A percentile compares a stretch with the other conserved stretches of the same genome.
Conservation (phyloP, 2,797 vertebrate species). For the Acipenser ruthenus region DNA sequence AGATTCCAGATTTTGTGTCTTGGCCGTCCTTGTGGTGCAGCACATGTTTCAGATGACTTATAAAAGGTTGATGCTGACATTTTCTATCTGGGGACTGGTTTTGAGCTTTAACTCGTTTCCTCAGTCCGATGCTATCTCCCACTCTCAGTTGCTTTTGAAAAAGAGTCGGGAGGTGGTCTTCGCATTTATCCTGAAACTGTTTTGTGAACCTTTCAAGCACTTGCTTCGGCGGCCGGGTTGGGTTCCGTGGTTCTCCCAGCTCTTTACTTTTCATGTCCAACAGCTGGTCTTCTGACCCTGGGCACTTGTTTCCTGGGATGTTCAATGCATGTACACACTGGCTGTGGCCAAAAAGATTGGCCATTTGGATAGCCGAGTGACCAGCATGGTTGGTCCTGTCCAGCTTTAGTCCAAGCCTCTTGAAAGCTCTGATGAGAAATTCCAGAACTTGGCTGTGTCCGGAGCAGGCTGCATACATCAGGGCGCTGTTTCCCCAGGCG, state of each 20-base stretch:
- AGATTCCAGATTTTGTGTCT: conserved; percentile 11
- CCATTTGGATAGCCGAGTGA: conserved; percentile 72
- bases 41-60: conserved; percentile 41
- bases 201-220: conserved; percentile 61
- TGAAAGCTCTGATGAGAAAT: conserved; percentile 81
- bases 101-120: conserved; percentile 46
- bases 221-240: conserved; percentile 52
- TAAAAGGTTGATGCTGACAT: conserved; percentile 40
- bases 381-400: conserved; percentile 73
- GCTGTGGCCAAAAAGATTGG: conserved; percentile 68
- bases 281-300: conserved; percentile 30
- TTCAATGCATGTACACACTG: conserved; percentile 71
- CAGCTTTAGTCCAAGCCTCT: conserved; percentile 72
- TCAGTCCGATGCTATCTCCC: conserved; percentile 39
- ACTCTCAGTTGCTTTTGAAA: conserved; percentile 52
- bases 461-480: conserved; percentile 78
- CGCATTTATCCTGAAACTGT: conserved; percentile 40
- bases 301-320: conserved; percentile 28
- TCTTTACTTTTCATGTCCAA: conserved; percentile 25
- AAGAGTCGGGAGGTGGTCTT: conserved; percentile 50
- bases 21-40: conserved; percentile 38
- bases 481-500: conserved; percentile 72
- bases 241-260: conserved; percentile 36
- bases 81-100: conserved; percentile 47
- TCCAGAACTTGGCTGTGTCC: conserved; percentile 74